Base-by-base conservation (phyloP, 2,113 vertebrate genomes). In the Sakesphorus luctuosus region DNA sequence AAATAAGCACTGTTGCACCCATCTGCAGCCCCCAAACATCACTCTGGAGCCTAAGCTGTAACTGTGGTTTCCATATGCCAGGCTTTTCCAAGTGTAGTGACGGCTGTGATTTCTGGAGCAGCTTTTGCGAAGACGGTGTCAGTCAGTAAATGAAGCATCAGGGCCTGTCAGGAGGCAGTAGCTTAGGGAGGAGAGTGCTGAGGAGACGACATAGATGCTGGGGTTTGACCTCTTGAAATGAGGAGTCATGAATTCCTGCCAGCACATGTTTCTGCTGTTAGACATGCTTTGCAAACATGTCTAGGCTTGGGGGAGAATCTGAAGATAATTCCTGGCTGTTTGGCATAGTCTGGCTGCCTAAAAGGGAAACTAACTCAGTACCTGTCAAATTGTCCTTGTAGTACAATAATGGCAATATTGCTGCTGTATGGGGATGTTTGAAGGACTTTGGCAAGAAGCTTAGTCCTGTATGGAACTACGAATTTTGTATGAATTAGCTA, bases 251-350 rank as follows among this genome's bases (percentile, higher is more conserved):
- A 92, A 49, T 78, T 95, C 59, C 52, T 91, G 93, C 69, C 67
- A 93, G 91, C 56, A 81, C 50, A 43, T 49, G 76, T 95, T 80
- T 59, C 79, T 84, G 13, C 90, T 86, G 68, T 88, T 92, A 90
- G 83, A 92, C 69, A 44, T 87, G 50, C 68, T 92, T 74, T 86
- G 90, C 83, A 81, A 88, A 93, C 6, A 16, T 84, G 86, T 95
- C 84, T 82, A 66, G 73, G 65, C 76, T 61, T 90, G 53, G 76
- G 47, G 36, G 24, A 59, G 61, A 92, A 69, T 53, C 61, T 78
- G 73, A 46, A 81, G 85, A 92, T 74, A 63, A 44, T 79, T 91
- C 29, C 63, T 83, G 80, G 21, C 59, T 96, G 35, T 81, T 76
- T 31, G 33, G 55, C 50, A 66, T 73, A 66, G 53, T 73, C 67